Percentiles rank a stretch among this genome's conserved stretches.
phyloP scores from a whole-genome alignment of 1,140 invertebrate species.

The Drosophila navojoa region DNA sequence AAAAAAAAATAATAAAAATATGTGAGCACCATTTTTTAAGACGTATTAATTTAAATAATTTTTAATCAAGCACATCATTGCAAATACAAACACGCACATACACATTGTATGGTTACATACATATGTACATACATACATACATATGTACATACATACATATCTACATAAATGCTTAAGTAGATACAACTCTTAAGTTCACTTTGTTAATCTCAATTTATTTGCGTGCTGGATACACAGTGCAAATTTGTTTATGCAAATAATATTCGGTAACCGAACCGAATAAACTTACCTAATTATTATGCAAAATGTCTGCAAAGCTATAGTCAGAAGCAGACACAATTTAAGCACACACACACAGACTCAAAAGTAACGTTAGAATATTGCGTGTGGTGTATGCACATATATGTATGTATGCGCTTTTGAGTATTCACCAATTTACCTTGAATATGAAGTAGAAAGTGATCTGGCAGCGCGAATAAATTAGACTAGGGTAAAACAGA shows the following conservation, averaged over 20 bases:
- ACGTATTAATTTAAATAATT: background rate
- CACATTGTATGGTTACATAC: background rate
- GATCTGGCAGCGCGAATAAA: background rate
- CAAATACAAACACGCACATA: background rate
- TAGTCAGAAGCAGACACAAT: background rate
- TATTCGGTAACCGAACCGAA: constrained; percentile 3
- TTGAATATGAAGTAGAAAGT: background rate
- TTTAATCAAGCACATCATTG: background rate
- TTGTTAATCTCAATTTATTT: constrained; percentile 11
- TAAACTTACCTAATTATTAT: constrained; percentile 20
- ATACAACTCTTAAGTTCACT: background rate
- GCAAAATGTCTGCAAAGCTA: constrained; percentile 19
- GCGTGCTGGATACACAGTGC: constrained; percentile 6
- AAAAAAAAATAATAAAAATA: background rate
- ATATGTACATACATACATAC: background rate
- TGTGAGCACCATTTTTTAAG: background rate
- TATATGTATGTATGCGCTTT: background rate
- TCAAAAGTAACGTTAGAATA: background rate
- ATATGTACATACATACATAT: too few species aligned
- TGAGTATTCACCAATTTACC: background rate
- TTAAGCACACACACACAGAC: background rate
- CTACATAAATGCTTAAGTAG: background rate
- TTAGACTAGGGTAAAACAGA: too few species aligned
- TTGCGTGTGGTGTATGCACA: background rate
- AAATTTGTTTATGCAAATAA: constrained; percentile 26